Percentiles rank a stretch among this genome's conserved stretches.
These are phyloP conservation scores for Tapera naevia DNA, from an alignment of 2,797 vertebrate genomes.

Conservation along the genomic window DNA sequence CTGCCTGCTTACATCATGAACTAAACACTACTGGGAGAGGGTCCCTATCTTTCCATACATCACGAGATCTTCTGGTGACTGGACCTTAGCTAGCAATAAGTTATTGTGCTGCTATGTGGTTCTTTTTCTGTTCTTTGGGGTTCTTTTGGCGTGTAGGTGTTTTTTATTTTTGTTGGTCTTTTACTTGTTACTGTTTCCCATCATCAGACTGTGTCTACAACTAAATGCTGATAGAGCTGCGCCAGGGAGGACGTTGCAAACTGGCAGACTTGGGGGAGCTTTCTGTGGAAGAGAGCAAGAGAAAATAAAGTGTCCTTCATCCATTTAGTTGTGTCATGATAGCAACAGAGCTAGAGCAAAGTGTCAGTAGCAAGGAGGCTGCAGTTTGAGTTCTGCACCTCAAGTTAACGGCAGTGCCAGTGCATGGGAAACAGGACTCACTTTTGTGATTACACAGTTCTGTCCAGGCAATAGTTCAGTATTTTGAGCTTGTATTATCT, in stretches of 20 bases:
- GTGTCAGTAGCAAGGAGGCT: background rate
- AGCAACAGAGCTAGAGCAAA: background rate
- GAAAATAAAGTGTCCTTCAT: background rate
- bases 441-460: background rate
- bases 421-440: accelerated
- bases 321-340: accelerated
- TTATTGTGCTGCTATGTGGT: background rate
- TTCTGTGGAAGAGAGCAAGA: background rate
- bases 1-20: too few species aligned
- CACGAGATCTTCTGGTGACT: too few species aligned
- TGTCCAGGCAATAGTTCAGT: background rate
- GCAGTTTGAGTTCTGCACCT: background rate
- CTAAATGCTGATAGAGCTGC: accelerated
- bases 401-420: background rate
- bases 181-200: background rate
- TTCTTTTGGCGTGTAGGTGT: background rate
- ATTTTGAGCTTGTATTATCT: background rate
- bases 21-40: too few species aligned
- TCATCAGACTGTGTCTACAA: accelerated
- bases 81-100: too few species aligned
- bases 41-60: too few species aligned
- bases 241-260: background rate
- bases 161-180: background rate
- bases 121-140: background rate
- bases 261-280: background rate